Percentiles rank a stretch among this genome's conserved stretches.
phyloP scores from a whole-genome alignment of 2,113 vertebrate species.

The Alosa alosa region DNA sequence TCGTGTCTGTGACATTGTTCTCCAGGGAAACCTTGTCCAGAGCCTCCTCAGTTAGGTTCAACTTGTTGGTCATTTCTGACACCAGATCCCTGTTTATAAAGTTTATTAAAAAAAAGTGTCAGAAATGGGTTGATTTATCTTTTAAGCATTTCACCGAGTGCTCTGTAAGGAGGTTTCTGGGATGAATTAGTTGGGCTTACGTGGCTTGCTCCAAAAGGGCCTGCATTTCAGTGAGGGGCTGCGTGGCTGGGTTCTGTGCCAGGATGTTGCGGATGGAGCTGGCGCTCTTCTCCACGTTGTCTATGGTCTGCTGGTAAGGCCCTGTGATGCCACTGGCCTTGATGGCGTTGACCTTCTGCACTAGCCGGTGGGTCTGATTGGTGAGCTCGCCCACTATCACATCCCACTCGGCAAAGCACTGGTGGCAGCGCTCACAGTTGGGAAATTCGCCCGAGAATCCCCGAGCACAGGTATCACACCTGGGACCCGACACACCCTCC shows the following conservation, averaged over 20 bases:
- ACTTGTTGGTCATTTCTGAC: conserved; percentile 75
- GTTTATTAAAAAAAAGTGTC: neutral
- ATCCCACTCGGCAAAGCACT: conserved; percentile 93
- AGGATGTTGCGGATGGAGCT: conserved; percentile 77
- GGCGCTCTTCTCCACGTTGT: conserved; percentile 78
- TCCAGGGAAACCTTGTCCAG: conserved; percentile 69
- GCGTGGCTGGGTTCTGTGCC: conserved; percentile 81
- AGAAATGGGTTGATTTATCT: neutral
- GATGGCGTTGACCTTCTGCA: conserved; percentile 83
- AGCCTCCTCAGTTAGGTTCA: conserved; percentile 77
- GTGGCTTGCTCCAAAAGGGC: conserved; percentile 86
- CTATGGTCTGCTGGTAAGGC: conserved; percentile 81
- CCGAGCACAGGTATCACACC: conserved; percentile 85
- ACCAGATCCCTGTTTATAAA: conserved; percentile 79
- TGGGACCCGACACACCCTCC: conserved; percentile 81
- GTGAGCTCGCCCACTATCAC: conserved; percentile 78
- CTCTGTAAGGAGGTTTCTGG: neutral
- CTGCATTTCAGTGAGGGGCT: conserved; percentile 86
- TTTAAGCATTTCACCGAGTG: neutral
- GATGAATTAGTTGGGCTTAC: conserved; percentile 67
- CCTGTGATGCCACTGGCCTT: conserved; percentile 85
- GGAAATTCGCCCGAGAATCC: conserved; percentile 89
- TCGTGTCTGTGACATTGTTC: conserved; percentile 67
- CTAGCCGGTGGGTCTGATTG: conserved; percentile 85
- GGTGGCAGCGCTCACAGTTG: conserved; percentile 84